Percentiles rank a stretch among this genome's conserved stretches.
Conservation (phyloP, 2,888 invertebrate genomes). For the Pristionchus arcanus region DNA sequence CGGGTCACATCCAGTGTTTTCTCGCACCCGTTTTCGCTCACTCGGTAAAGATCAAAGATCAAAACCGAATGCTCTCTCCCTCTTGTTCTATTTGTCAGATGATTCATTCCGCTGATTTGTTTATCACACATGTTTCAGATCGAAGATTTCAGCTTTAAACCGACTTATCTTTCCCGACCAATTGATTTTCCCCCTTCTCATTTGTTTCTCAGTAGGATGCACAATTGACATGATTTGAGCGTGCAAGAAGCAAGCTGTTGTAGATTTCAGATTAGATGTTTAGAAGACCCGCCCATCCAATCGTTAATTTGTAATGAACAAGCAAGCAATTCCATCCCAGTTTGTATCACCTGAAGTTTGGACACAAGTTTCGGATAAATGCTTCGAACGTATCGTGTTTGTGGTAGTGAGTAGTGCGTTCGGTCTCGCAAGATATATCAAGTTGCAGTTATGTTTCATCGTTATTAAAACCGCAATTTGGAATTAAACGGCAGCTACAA, state of each 20-base stretch:
- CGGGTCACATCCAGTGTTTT: constrained; percentile 38
- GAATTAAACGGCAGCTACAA: background rate
- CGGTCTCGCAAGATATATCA: background rate
- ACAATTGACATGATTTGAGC: constrained; percentile 39
- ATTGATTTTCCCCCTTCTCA: background rate
- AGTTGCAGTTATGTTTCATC: background rate
- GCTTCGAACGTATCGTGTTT: background rate
- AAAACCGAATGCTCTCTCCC: constrained; percentile 22
- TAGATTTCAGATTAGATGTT: constrained; percentile 12
- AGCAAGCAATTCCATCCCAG: background rate
- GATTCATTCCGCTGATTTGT: constrained; percentile 45
- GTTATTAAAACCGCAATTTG: background rate
- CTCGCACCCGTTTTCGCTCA: background rate
- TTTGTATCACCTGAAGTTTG: background rate
- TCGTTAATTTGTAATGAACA: constrained; percentile 20
- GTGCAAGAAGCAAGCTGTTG: constrained; percentile 29
- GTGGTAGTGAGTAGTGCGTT: background rate
- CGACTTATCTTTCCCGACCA: background rate
- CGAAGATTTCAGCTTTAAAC: constrained; percentile 42
- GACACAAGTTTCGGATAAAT: background rate
- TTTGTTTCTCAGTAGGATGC: constrained; percentile 18
- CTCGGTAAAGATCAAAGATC: constrained; percentile 44
- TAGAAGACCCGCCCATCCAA: background rate
- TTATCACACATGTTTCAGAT: constrained; percentile 6
- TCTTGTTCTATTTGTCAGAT: constrained; percentile 35